Conservation (phyloP, 2,888 invertebrate species). For the Callyntrura guangdongensis region DNA sequence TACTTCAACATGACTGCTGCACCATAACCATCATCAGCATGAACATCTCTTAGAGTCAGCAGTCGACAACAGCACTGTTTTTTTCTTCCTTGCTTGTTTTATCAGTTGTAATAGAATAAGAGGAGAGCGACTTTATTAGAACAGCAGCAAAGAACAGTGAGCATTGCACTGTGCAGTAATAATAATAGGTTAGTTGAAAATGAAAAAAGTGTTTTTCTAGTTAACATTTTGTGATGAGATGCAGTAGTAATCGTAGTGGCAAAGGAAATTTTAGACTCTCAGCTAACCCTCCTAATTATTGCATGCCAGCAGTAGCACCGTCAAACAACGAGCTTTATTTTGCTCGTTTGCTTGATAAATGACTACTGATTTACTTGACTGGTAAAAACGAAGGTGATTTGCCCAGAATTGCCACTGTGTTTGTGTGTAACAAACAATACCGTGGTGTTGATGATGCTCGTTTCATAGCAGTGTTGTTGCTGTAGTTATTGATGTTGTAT, state of each 20-base stretch:
- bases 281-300: slow-evolving; percentile 15
- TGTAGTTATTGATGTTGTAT: neutral
- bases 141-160: neutral
- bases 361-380: neutral
- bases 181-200: neutral
- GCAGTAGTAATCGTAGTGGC: neutral
- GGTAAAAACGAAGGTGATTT: slow-evolving; percentile 57
- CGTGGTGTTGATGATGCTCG: neutral
- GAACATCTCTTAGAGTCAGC: neutral
- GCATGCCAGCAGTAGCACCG: slow-evolving; percentile 3
- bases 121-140: neutral
- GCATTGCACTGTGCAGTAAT: neutral
- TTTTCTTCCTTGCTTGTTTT: neutral
- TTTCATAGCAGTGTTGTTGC: neutral
- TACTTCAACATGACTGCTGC: neutral
- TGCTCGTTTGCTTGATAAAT: neutral
- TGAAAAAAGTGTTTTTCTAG: neutral
- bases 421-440: slow-evolving; percentile 26
- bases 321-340: neutral
- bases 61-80: neutral
- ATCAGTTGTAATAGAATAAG: neutral
- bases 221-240: slow-evolving; percentile 7
- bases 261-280: neutral
- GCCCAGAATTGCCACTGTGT: slow-evolving; percentile 53
- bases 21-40: neutral